A percentile compares a stretch with the other conserved stretches of the same genome.
phyloP scores from a whole-genome alignment of 2,888 invertebrate genomes.

The Drosophila fungiperda region DNA sequence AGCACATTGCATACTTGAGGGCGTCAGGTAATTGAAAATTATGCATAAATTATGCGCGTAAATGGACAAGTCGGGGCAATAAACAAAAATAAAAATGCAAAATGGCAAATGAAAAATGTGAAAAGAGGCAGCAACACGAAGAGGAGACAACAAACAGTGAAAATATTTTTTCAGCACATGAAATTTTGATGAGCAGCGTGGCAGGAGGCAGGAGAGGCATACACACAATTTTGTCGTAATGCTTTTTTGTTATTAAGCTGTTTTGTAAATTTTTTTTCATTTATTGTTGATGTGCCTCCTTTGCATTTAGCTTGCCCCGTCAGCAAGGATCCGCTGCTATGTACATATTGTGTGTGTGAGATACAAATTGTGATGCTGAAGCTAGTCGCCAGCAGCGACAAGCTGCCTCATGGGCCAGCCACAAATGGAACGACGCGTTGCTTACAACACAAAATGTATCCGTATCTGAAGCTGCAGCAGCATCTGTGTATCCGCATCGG shows the following conservation, averaged over 20 bases:
- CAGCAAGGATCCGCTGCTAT: constrained; percentile 5
- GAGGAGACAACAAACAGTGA: constrained; percentile 18
- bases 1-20: constrained; percentile 44
- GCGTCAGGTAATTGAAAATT: constrained; percentile 72
- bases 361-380: constrained; percentile 40
- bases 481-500: constrained; percentile 11
- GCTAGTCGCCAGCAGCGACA: constrained; percentile 19
- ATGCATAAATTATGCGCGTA: constrained; percentile 79
- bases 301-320: constrained; percentile 19
- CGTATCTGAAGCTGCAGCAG: constrained; percentile 5
- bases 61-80: constrained; percentile 72
- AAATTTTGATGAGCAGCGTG: constrained; percentile 63
- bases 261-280: constrained; percentile 42
- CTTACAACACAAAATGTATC: constrained; percentile 23
- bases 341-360: constrained; percentile 33
- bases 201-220: not conserved
- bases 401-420: constrained; percentile 41
- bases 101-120: not conserved
- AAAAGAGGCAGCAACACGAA: constrained; percentile 7
- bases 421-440: constrained; percentile 46
- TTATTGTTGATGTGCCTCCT: not conserved
- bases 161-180: constrained; percentile 58
- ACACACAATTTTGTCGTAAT: constrained; percentile 21
- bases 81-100: constrained; percentile 65
- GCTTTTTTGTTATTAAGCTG: constrained; percentile 70